Evolutionary conservation across 2,797 vertebrate genomes (phyloP).

Genomic region (Halcyon badia): DNA sequence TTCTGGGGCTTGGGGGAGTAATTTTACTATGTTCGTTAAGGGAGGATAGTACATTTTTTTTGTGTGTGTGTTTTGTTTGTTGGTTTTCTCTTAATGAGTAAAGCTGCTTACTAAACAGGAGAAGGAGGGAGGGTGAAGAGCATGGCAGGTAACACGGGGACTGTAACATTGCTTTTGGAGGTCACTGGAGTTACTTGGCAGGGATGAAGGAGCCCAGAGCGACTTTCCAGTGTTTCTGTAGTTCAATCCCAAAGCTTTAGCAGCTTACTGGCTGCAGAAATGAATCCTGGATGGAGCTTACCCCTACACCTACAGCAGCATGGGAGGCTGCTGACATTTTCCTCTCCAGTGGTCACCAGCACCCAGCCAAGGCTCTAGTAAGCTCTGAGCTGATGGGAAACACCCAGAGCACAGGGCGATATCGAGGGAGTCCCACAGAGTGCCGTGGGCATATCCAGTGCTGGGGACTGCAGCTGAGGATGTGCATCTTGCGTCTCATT

Average conservation of each 20-base stretch:
- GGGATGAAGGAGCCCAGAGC: neutral
- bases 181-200: slow-evolving; percentile 6
- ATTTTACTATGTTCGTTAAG: slow-evolving; percentile 57
- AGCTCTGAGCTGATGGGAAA: neutral
- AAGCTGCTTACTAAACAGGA: slow-evolving; percentile 60
- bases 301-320: neutral
- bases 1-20: slow-evolving; percentile 35
- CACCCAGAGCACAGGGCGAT: neutral
- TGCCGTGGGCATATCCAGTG: rapidly evolving
- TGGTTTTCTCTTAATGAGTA: slow-evolving; percentile 52
- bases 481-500: neutral
- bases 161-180: slow-evolving; percentile 10
- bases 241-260: neutral
- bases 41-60: neutral
- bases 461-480: neutral
- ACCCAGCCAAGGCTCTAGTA: neutral
- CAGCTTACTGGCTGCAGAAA: neutral
- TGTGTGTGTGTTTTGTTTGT: neutral
- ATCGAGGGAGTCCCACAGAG: neutral
- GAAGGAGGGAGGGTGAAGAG: neutral
- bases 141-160: neutral
- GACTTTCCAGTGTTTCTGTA: neutral
- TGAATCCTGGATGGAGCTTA: neutral
- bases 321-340: neutral
- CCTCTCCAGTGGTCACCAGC: neutral